Evolutionary conservation across 2,113 vertebrate genomes (phyloP).

Genomic region (Mungos mungo): DNA sequence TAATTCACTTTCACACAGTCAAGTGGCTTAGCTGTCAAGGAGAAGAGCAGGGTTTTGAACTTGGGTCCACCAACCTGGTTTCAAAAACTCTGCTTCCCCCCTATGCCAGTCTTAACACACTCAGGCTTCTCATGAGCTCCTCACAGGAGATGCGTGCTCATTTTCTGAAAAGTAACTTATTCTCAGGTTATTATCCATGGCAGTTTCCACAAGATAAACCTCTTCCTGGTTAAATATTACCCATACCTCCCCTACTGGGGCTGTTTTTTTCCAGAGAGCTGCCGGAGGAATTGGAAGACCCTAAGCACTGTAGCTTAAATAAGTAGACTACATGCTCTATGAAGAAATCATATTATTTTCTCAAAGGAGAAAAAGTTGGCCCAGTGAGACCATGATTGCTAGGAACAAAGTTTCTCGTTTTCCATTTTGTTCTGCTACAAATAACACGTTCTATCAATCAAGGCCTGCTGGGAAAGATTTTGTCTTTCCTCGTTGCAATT

Average conservation of each 20-base stretch:
- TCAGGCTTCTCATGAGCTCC: constrained; percentile 48
- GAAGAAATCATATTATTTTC: constrained; percentile 85
- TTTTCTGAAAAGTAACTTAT: constrained; percentile 59
- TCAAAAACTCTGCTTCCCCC: not conserved
- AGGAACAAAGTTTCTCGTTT: constrained; percentile 85
- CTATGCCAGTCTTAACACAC: not conserved
- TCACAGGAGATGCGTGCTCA: not conserved
- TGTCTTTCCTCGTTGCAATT: constrained; percentile 77
- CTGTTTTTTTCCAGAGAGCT: constrained; percentile 80
- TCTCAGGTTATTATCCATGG: constrained; percentile 78
- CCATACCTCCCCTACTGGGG: constrained; percentile 68
- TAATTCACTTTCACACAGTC: not conserved
- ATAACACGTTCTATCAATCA: constrained; percentile 84
- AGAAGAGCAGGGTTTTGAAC: not conserved
- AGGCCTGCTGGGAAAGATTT: constrained; percentile 76
- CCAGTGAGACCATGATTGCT: constrained; percentile 80
- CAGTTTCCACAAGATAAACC: constrained; percentile 81
- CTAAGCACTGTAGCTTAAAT: constrained; percentile 83
- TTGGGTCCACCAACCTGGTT: not conserved
- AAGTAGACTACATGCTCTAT: constrained; percentile 83
- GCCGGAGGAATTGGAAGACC: constrained; percentile 82
- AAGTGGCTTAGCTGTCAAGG: not conserved
- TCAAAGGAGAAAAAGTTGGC: constrained; percentile 84
- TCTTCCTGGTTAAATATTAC: constrained; percentile 84
- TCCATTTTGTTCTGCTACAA: constrained; percentile 79